Percentiles rank a stretch among this genome's conserved stretches.
Evolutionary conservation across 2,113 vertebrate genomes (phyloP).

Genomic region (Forbesichthys agassizii): DNA sequence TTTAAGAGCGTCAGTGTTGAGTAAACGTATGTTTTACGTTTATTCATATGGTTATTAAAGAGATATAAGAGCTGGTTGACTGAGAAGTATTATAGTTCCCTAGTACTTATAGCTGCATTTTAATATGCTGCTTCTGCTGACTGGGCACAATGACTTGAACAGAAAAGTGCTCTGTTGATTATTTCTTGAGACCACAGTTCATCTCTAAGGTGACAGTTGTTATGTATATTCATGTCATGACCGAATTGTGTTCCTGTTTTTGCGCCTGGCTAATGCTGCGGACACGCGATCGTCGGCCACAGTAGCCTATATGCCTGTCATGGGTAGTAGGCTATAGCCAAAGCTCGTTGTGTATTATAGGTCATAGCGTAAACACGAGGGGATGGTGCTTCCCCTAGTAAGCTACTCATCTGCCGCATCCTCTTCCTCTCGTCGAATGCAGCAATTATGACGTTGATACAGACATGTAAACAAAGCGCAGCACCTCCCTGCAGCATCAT

Average conservation of each 20-base stretch:
- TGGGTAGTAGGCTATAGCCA: conserved; percentile 8
- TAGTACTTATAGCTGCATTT: not conserved
- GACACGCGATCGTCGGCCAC: conserved; percentile 29
- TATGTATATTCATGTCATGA: conserved; percentile 49
- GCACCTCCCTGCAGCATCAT: conserved; percentile 44
- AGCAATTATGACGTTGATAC: conserved; percentile 39
- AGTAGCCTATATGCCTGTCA: conserved; percentile 14
- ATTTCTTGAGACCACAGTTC: conserved; percentile 21
- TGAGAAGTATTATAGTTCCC: not conserved
- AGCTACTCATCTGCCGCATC: conserved; percentile 41
- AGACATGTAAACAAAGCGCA: conserved; percentile 62
- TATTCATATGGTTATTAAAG: conserved; percentile 24
- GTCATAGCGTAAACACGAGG: not conserved
- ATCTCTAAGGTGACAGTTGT: conserved; percentile 52
- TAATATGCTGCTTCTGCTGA: not conserved
- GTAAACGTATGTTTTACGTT: conserved; percentile 30
- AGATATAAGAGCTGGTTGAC: not conserved
- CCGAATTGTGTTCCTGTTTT: conserved; percentile 68
- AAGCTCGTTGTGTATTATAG: conserved; percentile 50
- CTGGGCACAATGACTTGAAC: not conserved
- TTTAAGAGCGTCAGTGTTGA: too few relatives aligned
- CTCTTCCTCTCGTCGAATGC: conserved; percentile 46
- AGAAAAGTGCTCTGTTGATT: conserved; percentile 35
- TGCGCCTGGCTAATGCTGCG: conserved; percentile 35
- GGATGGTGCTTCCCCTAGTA: conserved; percentile 58